phyloP scores from a whole-genome alignment of 2,113 vertebrate genomes.

The Corythornis cristatus region DNA sequence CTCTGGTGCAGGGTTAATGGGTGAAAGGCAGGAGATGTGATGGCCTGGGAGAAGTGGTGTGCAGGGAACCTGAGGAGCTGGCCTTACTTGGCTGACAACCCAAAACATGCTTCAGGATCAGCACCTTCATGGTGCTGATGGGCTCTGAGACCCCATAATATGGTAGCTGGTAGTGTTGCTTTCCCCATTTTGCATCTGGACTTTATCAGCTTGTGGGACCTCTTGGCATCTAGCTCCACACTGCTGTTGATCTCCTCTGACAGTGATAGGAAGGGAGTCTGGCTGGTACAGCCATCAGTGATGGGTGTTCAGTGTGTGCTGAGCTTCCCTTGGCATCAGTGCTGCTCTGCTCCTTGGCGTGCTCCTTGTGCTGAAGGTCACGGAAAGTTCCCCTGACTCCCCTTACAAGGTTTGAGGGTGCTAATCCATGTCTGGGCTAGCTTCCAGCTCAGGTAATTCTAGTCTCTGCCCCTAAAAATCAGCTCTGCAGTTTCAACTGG shows the following conservation, averaged over 20 bases:
- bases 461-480: neutral
- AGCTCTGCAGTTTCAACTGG: neutral
- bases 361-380: neutral
- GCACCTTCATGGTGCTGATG: fast-evolving
- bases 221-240: neutral
- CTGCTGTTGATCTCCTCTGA: neutral
- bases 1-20: fast-evolving
- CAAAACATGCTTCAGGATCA: neutral
- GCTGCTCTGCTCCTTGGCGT: neutral
- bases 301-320: fast-evolving
- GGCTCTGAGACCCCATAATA: fast-evolving
- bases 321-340: neutral
- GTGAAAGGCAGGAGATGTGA: neutral
- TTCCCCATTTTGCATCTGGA: neutral
- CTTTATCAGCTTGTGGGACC: neutral
- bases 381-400: neutral
- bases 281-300: fast-evolving
- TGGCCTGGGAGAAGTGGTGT: neutral
- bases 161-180: neutral
- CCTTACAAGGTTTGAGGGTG: neutral
- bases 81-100: neutral
- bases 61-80: neutral
- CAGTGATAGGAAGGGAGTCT: neutral
- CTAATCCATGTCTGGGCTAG: neutral
- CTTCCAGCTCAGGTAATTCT: conserved; percentile 17